A percentile compares a stretch with the other conserved stretches of the same genome.
These are phyloP conservation scores for Dryocosmus kuriphilus DNA, from an alignment of 2,888 invertebrate species.

Conservation along the genomic window DNA sequence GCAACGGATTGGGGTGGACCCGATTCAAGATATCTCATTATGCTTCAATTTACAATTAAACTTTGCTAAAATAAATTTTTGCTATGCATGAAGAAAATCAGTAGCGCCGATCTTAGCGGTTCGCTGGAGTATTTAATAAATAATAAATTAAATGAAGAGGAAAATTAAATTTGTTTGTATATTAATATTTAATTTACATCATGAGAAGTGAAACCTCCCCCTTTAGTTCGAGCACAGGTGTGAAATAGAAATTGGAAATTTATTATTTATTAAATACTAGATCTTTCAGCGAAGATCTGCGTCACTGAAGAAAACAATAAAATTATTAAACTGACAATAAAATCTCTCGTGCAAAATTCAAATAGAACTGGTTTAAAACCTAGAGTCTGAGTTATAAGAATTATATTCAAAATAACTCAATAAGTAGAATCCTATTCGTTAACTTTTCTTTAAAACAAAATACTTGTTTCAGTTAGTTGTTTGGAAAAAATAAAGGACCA, in stretches of 20 bases:
- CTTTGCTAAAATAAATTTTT: background rate
- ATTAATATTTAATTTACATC: too few species aligned
- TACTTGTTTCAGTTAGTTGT: background rate
- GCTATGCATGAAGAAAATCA: background rate
- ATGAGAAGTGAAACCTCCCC: background rate
- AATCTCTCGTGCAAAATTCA: background rate
- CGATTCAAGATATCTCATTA: conserved; percentile 8
- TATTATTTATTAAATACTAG: background rate
- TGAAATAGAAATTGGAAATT: background rate
- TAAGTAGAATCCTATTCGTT: background rate
- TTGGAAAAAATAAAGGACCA: background rate
- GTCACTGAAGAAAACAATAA: background rate
- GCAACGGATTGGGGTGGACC: conserved; percentile 8
- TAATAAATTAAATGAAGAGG: background rate
- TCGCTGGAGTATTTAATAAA: background rate
- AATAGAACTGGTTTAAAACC: background rate
- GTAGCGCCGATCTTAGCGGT: background rate
- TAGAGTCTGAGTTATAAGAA: background rate
- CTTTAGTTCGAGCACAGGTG: background rate
- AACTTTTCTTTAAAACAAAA: background rate
- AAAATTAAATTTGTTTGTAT: too few species aligned
- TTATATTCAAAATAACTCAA: background rate
- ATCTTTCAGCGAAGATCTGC: background rate
- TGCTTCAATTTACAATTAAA: background rate
- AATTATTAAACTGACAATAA: background rate